Base-by-base conservation (phyloP, 1,140 invertebrate genomes). In the Bombus picipes region DNA sequence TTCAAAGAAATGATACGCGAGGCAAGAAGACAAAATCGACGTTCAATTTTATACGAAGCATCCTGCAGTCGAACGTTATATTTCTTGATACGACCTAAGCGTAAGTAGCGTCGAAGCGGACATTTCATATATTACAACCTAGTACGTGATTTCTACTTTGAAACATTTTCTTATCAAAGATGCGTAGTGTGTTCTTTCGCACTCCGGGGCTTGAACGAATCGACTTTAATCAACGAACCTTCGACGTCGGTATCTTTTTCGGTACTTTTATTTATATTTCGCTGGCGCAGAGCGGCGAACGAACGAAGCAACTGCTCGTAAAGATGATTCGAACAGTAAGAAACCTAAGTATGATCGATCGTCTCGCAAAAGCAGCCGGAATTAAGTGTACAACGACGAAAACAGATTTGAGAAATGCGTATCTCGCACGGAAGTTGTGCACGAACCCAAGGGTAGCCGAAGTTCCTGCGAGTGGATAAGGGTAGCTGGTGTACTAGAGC, bases 351-450 rank as follows among this genome's bases (percentile, higher is more conserved):
- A 62, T 65, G 74, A 53, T 43, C 39, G 86, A 84, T 85, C 70
- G 62, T 78, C 47, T 82, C 81, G 70, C 66, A 43, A 83, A 87
- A 85, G 88, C 62, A 39, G 28, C 57, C 47, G 88, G 89, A 90
- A 90, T 90, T 88, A 90, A 90, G 80, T 88, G 84, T 84, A 86
- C 83, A 88, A 76, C 68, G 75, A 91, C 84, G 81, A 85, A 83
- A 91, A 91, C 89, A 93, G 92, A 94, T 94, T 94, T 93, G 94
- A 94, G 93, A 94, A 94, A 94, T 92, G 91, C 93, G 91, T 93
- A 92, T 93, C 91, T 92, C 91, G 86, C 90, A 76, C 37, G 81
- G 83, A 94, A 94, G 91, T 95, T 93, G 89, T 62, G 28, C 59
- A 62, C 28, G 28, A 62, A 62, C 59, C 28, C 59, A n/a, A 70